Evolutionary conservation across 2,888 invertebrate genomes (phyloP), one percentile per base, ranked within the genome.

Genomic region (Platypus cylindrus): DNA sequence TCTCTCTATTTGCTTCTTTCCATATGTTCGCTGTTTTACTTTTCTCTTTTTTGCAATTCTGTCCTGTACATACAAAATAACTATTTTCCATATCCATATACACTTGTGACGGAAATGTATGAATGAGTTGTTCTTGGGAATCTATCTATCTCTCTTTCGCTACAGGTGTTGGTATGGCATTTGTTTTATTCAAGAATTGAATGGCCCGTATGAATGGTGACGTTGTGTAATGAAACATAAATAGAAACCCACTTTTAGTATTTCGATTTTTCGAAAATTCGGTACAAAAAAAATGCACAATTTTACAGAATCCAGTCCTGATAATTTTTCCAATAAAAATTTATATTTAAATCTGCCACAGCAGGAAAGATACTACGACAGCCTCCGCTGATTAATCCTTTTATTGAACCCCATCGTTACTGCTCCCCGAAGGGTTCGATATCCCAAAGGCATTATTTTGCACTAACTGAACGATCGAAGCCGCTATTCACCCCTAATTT

Each of bases 91-190:
- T 68, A n/a, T n/a, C n/a, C n/a, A n/a, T n/a, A n/a, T n/a, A n/a
- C n/a, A n/a, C n/a, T n/a, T n/a, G n/a, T n/a, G n/a, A n/a, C n/a
- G 67, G 65, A 67, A 67, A 68, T 67, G 67, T 66, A 68, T 67
- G 68, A 70, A 70, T 68, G 68, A 68, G 66, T 66, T 65, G n/a
- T n/a, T n/a, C n/a, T n/a, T n/a, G n/a, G n/a, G n/a, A n/a, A n/a
- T n/a, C n/a, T n/a, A n/a, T n/a, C n/a, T n/a, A n/a, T n/a, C n/a
- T n/a, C n/a, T n/a, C n/a, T n/a, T n/a, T n/a, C n/a, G n/a, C n/a
- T n/a, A n/a, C n/a, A n/a, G n/a, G n/a, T n/a, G n/a, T n/a, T n/a
- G n/a, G n/a, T n/a, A n/a, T n/a, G n/a, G n/a, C n/a, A n/a, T n/a
- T n/a, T n/a, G n/a, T n/a, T n/a, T n/a, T n/a, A n/a, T n/a, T n/a